Percentiles rank a stretch among this genome's conserved stretches.
Evolutionary conservation across 64 coral and sea anemone species (phyloP).

Genomic region (Hydrozoanthus tunicans): DNA sequence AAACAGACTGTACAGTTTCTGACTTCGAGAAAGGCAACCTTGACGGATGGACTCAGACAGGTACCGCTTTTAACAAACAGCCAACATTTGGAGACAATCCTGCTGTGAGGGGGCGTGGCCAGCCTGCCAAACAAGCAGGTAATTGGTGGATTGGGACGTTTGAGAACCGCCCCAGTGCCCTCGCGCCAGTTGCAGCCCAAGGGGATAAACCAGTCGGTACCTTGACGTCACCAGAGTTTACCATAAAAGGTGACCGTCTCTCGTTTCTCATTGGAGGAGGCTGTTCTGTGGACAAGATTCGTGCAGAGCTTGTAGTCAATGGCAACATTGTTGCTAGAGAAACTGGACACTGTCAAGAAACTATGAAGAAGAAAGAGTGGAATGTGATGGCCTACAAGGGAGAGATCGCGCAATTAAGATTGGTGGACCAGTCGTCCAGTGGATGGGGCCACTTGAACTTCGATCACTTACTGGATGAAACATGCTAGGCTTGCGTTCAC

Average conservation of each 20-base stretch:
- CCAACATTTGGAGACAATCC: constrained; percentile 51
- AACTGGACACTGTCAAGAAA: constrained; percentile 25
- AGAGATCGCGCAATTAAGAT: neutral
- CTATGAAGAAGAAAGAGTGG: constrained; percentile 31
- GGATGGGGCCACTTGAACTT: constrained; percentile 17
- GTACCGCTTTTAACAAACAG: constrained; percentile 28
- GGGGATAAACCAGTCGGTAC: constrained; percentile 8
- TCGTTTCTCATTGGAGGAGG: constrained; percentile 52
- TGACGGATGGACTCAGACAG: constrained; percentile 13
- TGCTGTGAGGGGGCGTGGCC: neutral
- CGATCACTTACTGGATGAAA: constrained; percentile 30
- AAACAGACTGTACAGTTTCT: constrained; percentile 30
- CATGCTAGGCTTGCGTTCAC: neutral
- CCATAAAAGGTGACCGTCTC: constrained; percentile 14
- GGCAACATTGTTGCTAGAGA: neutral
- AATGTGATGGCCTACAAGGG: neutral
- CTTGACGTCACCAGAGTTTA: constrained; percentile 37
- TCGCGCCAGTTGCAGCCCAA: neutral
- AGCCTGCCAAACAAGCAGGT: constrained; percentile 21
- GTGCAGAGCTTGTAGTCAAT: constrained; percentile 30
- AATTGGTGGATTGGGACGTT: constrained; percentile 42
- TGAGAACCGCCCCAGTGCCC: constrained; percentile 7
- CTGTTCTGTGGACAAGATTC: neutral
- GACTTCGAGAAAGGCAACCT: constrained; percentile 23
- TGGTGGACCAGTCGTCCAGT: neutral